Evolutionary conservation across 2,797 vertebrate genomes (phyloP).

Genomic region (Phalanger gymnotis): DNA sequence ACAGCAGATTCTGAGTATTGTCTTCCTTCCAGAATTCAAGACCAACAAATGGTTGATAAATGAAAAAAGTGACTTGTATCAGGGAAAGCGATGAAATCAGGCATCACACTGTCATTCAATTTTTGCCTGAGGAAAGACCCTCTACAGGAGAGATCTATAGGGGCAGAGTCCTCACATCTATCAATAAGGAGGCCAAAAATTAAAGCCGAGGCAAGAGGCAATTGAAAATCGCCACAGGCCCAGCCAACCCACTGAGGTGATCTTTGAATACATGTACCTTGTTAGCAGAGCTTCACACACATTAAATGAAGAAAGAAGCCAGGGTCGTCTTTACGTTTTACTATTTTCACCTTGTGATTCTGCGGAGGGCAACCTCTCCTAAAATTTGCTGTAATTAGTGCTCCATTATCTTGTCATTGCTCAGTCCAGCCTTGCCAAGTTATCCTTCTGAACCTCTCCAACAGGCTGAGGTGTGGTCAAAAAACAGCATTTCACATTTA

Average conservation of each 20-base stretch:
- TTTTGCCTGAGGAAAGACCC: conserved; percentile 67
- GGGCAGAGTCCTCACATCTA: conserved; percentile 40
- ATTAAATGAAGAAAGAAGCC: background rate
- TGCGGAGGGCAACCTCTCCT: background rate
- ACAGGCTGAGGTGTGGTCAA: conserved; percentile 38
- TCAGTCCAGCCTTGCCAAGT: conserved; percentile 64
- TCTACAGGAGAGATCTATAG: conserved; percentile 43
- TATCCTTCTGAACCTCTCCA: conserved; percentile 38
- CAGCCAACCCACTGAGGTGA: background rate
- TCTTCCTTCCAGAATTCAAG: background rate
- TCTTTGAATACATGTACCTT: rapidly evolving
- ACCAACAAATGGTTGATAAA: conserved; percentile 53
- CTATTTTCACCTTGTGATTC: conserved; percentile 21
- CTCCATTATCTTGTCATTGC: conserved; percentile 64
- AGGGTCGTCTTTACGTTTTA: background rate
- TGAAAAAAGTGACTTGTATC: conserved; percentile 60
- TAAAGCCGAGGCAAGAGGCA: conserved; percentile 53
- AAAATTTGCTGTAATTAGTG: conserved; percentile 55
- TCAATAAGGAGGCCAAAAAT: conserved; percentile 54
- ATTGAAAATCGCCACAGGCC: conserved; percentile 45
- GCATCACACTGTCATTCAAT: conserved; percentile 34
- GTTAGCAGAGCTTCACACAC: background rate
- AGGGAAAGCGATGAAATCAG: conserved; percentile 50
- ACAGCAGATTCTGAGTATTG: conserved; percentile 24
- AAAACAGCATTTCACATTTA: conserved; percentile 53